A percentile compares a stretch with the other conserved stretches of the same genome.
Evolutionary conservation across 2,797 vertebrate genomes (phyloP).

Genomic region (Callimico goeldii): DNA sequence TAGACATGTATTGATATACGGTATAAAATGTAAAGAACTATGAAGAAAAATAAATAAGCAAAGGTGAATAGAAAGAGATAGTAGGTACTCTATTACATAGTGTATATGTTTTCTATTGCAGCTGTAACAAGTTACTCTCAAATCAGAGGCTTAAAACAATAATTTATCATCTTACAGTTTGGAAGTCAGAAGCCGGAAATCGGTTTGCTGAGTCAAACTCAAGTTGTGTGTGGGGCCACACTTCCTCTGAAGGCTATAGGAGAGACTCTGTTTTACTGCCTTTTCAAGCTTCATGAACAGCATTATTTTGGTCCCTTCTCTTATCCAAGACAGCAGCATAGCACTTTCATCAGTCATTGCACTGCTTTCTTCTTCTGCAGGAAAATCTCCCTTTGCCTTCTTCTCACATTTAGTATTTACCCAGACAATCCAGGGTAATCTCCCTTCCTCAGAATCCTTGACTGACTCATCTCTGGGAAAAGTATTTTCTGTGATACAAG

Average conservation of each 20-base stretch:
- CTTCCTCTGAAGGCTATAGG: background rate
- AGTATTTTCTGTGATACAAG: background rate
- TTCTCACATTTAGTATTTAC: background rate
- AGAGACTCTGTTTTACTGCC: fast-evolving
- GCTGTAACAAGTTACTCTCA: background rate
- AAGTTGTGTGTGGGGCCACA: background rate
- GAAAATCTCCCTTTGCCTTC: background rate
- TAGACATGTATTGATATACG: background rate
- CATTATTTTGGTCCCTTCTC: background rate
- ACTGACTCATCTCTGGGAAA: background rate
- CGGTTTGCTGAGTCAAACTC: too few species aligned
- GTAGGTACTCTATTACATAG: background rate
- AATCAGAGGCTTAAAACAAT: background rate
- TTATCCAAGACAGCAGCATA: background rate
- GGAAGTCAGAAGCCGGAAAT: background rate
- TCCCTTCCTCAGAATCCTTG: background rate
- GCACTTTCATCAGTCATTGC: background rate
- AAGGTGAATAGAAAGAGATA: background rate
- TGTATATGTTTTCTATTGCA: background rate
- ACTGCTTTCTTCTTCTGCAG: background rate
- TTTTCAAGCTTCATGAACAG: background rate
- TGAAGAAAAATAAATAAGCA: background rate
- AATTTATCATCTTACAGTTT: background rate
- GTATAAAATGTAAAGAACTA: background rate
- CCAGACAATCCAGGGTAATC: background rate